Conservation (phyloP, 1,140 invertebrate species). For the Zelostemma sp. region DNA sequence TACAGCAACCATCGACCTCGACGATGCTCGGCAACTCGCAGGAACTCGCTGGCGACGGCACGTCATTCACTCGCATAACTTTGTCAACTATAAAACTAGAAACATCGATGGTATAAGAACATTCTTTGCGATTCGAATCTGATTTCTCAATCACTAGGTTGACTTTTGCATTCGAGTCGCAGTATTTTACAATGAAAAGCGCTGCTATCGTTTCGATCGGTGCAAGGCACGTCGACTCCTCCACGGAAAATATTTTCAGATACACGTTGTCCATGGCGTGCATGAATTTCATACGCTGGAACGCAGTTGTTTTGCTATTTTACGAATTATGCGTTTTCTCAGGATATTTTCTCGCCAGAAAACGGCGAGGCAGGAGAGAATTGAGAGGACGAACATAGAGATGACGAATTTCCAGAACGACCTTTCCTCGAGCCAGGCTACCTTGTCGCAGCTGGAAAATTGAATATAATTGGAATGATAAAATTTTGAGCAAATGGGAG, state of each 20-base stretch:
- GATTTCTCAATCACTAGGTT: constrained; percentile 42
- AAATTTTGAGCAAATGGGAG: neutral
- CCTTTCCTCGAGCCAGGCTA: constrained; percentile 80
- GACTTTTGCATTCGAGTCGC: constrained; percentile 54
- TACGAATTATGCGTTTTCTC: constrained; percentile 72
- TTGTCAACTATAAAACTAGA: constrained; percentile 45
- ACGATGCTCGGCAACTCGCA: constrained; percentile 74
- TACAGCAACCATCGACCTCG: constrained; percentile 72
- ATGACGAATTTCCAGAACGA: constrained; percentile 89
- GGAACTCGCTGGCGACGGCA: constrained; percentile 56
- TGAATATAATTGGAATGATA: constrained; percentile 1
- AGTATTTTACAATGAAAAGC: constrained; percentile 65
- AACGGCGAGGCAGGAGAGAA: constrained; percentile 74
- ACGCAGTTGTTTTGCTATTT: constrained; percentile 74
- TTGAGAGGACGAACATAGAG: constrained; percentile 77
- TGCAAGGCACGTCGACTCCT: constrained; percentile 47
- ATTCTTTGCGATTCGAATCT: constrained; percentile 19
- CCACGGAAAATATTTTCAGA: constrained; percentile 56
- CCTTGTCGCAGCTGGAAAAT: constrained; percentile 75
- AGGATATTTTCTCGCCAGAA: constrained; percentile 73
- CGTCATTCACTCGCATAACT: constrained; percentile 46
- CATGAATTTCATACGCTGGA: constrained; percentile 60
- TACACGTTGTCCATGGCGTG: constrained; percentile 56
- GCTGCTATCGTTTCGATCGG: constrained; percentile 65
- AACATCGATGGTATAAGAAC: constrained; percentile 52